Conservation (phyloP, 2,113 vertebrate species). For the Esox niger region DNA sequence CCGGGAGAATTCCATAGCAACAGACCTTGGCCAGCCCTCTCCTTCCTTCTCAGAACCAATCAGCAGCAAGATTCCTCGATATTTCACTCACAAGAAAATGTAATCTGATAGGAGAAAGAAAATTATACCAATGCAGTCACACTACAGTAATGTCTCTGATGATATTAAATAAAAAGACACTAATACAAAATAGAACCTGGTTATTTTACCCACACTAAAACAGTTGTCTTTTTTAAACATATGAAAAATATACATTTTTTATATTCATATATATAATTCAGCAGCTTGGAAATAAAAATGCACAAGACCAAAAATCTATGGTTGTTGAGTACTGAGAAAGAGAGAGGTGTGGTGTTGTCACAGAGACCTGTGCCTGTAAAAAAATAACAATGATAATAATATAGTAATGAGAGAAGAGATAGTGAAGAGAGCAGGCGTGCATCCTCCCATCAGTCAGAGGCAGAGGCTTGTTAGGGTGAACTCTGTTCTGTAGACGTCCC, state of each 20-base stretch:
- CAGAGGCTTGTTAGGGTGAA: slow-evolving; percentile 14
- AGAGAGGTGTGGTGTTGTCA: slow-evolving; percentile 62
- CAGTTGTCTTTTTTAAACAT: slow-evolving; percentile 71
- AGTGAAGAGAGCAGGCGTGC: slow-evolving; percentile 69
- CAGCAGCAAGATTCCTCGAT: slow-evolving; percentile 83
- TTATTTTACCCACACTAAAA: slow-evolving; percentile 81
- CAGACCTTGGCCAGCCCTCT: slow-evolving; percentile 72
- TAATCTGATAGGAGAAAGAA: slow-evolving; percentile 37
- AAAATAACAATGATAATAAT: too few relatives aligned
- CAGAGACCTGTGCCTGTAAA: slow-evolving; percentile 19
- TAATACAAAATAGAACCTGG: slow-evolving; percentile 86
- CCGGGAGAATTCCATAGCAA: slow-evolving; percentile 81
- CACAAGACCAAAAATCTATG: slow-evolving; percentile 82
- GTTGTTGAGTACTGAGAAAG: slow-evolving; percentile 70
- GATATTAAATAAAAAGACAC: slow-evolving; percentile 87
- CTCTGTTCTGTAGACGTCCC: slow-evolving; percentile 76
- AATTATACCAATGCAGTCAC: slow-evolving; percentile 82
- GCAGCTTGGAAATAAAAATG: slow-evolving; percentile 86
- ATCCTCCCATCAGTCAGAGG: slow-evolving; percentile 54
- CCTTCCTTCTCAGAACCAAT: slow-evolving; percentile 58
- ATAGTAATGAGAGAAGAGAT: too few relatives aligned
- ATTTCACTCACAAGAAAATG: slow-evolving; percentile 61
- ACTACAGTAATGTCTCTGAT: slow-evolving; percentile 98
- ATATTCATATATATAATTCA: slow-evolving; percentile 70
- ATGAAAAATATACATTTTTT: slow-evolving; percentile 81